phyloP scores from a whole-genome alignment of 2,888 invertebrate species.

The Spodoptera exigua region DNA sequence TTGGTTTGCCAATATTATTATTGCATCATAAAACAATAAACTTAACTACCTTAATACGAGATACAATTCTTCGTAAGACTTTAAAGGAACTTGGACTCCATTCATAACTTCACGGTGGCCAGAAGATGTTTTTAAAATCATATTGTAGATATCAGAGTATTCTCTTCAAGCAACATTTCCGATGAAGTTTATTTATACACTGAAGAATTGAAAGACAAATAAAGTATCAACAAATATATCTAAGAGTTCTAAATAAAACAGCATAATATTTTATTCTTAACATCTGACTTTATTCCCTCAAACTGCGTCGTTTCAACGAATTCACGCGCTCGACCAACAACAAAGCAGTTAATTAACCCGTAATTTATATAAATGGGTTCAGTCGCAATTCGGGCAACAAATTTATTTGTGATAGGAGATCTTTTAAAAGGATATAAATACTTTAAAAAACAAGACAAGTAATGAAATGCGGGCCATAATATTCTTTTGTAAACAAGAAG shows the following conservation, averaged over 20 bases:
- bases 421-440: constrained; percentile 66
- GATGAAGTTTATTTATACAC: constrained; percentile 30
- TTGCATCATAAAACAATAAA: constrained; percentile 75
- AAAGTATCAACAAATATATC: constrained; percentile 31
- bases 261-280: constrained; percentile 72
- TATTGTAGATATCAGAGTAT: constrained; percentile 23
- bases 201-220: constrained; percentile 30
- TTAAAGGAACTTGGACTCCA: constrained; percentile 39
- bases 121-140: constrained; percentile 16
- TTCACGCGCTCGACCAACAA: constrained; percentile 77
- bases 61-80: constrained; percentile 47
- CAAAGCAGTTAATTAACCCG: constrained; percentile 82
- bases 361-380: constrained; percentile 83
- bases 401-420: constrained; percentile 78
- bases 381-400: constrained; percentile 79
- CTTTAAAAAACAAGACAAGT: constrained; percentile 52
- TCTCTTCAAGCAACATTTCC: constrained; percentile 39
- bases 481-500: constrained; percentile 53
- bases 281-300: constrained; percentile 68
- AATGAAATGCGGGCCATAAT: constrained; percentile 51
- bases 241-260: constrained; percentile 52
- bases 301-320: constrained; percentile 75
- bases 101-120: constrained; percentile 25
- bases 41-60: constrained; percentile 61
- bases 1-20: constrained; percentile 76